These are phyloP conservation scores for Apomyelois bistriatella DNA, from an alignment of 2,888 invertebrate species.

Conservation along the genomic window DNA sequence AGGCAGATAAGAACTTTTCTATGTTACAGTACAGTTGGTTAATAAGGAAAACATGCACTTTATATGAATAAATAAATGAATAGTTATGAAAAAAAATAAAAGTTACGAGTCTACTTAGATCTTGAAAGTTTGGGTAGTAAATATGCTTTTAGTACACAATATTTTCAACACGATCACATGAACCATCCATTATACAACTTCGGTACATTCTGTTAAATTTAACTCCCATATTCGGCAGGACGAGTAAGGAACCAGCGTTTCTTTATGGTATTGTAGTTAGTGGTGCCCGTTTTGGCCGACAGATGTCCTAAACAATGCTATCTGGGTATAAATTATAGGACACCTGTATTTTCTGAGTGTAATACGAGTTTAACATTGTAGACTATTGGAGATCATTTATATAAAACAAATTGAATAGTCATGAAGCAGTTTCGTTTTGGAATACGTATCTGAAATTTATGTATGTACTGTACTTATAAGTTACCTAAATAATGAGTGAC, in stretches of 20 bases:
- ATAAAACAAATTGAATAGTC: not conserved
- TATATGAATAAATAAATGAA: no score
- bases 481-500: no score
- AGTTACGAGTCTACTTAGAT: no score
- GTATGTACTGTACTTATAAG: no score
- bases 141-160: no score
- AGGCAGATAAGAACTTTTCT: no score
- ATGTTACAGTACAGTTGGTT: no score
- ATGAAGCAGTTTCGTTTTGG: not conserved
- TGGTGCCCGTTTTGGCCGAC: constrained; percentile 22
- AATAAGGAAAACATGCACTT: no score
- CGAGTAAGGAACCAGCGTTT: constrained; percentile 18
- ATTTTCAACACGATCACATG: no score
- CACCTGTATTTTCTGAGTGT: constrained; percentile 4
- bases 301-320: constrained; percentile 26
- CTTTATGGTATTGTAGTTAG: constrained; percentile 42
- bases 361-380: not conserved
- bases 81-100: no score
- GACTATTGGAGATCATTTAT: not conserved
- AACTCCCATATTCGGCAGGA: constrained; percentile 9
- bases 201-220: constrained; percentile 3
- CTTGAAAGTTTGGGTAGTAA: no score
- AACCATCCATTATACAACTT: not conserved
- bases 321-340: constrained; percentile 11
- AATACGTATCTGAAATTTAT: no score